Conservation (phyloP, 2,888 invertebrate species). For the Fabriciana adippe region DNA sequence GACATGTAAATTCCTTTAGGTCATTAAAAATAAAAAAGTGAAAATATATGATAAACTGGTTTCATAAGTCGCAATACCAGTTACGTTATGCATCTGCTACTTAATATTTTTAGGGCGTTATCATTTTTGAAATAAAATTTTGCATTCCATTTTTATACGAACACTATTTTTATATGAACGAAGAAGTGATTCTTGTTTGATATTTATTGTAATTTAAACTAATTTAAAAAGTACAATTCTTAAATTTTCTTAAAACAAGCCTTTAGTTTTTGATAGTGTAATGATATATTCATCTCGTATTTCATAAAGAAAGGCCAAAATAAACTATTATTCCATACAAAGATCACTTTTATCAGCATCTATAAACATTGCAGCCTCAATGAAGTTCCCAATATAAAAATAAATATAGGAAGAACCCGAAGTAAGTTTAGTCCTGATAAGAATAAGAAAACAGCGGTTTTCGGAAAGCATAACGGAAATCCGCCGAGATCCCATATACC, state of each 20-base stretch:
- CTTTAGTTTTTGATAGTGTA: neutral
- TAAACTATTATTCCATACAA: constrained; percentile 2
- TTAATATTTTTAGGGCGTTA: constrained; percentile 22
- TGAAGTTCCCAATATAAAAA: constrained; percentile 18
- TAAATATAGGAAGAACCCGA: constrained; percentile 7
- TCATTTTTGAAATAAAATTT: constrained; percentile 15
- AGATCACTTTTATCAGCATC: neutral
- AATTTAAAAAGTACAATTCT: too few species aligned
- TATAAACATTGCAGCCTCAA: constrained; percentile 13
- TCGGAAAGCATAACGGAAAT: constrained; percentile 21
- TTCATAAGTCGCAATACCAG: constrained; percentile 34
- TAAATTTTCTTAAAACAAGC: too few species aligned
- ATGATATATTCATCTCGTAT: neutral
- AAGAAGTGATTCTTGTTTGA: too few species aligned
- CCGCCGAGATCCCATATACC: constrained; percentile 18
- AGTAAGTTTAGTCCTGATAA: constrained; percentile 29
- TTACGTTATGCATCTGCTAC: constrained; percentile 36
- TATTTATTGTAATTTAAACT: too few species aligned
- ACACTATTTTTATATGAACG: too few species aligned
- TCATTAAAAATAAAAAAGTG: constrained; percentile 16
- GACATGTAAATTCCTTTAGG: constrained; percentile 7
- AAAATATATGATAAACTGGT: constrained; percentile 32
- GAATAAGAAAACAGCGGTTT: constrained; percentile 30
- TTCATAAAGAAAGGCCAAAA: neutral
- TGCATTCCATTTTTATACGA: too few species aligned